Evolutionary conservation across 1,140 invertebrate genomes (phyloP).

Genomic region (Drosophila obscura): DNA sequence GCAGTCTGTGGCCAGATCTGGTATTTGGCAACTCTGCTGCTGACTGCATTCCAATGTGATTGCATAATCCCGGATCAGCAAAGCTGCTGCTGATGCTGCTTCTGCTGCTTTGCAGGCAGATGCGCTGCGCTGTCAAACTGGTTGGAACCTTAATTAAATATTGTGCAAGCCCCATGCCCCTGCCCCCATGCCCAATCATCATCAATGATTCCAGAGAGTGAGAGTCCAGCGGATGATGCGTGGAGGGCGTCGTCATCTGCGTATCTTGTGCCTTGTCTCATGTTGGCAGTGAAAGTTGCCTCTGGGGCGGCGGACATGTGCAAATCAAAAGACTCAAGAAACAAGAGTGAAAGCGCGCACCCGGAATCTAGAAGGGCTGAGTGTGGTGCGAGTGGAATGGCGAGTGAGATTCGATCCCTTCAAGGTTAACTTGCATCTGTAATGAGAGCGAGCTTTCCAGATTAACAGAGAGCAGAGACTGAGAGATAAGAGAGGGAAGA

Average conservation of each 20-base stretch:
- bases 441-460: too few species aligned
- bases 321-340: conserved; percentile 45
- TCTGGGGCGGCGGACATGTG: too few species aligned
- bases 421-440: too few species aligned
- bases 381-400: too few species aligned
- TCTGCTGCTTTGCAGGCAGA: conserved; percentile 14
- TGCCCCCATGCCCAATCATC: background rate
- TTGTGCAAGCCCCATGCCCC: conserved; percentile 31
- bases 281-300: conserved; percentile 40
- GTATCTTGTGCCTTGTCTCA: conserved; percentile 12
- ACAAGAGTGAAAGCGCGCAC: conserved; percentile 13
- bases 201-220: conserved; percentile 6
- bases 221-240: conserved; percentile 29
- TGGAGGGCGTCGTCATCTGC: conserved; percentile 38
- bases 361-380: too few species aligned
- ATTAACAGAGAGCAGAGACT: too few species aligned
- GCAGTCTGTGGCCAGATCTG: conserved; percentile 6
- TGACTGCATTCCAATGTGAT: conserved; percentile 61
- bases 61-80: conserved; percentile 42
- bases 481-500: too few species aligned
- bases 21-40: conserved; percentile 38
- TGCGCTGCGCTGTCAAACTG: conserved; percentile 50
- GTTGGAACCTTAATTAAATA: conserved; percentile 62
- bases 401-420: too few species aligned
- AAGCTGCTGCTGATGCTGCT: background rate